Conservation (phyloP, 2,888 invertebrate genomes). For the Dioctria rufipes region DNA sequence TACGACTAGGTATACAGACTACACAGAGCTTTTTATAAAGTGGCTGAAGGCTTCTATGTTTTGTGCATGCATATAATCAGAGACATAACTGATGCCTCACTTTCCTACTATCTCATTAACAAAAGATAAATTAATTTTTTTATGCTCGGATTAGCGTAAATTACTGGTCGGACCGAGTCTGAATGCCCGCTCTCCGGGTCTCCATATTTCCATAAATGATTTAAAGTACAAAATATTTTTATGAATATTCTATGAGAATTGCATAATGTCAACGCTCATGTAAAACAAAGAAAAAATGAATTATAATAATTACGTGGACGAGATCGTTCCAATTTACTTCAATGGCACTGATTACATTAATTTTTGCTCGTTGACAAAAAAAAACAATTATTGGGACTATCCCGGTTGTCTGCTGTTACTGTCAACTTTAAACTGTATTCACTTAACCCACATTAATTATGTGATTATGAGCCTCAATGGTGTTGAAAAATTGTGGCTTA, state of each 20-base stretch:
- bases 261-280: neutral
- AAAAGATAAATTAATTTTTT: constrained; percentile 32
- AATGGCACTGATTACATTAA: constrained; percentile 6
- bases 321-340: constrained; percentile 36
- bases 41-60: neutral
- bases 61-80: neutral
- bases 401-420: neutral
- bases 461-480: too few species aligned
- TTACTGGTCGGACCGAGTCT: constrained; percentile 12
- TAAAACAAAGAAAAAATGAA: neutral
- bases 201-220: constrained; percentile 15
- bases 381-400: neutral
- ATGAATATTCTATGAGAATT: constrained; percentile 30
- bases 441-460: too few species aligned
- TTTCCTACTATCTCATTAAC: constrained; percentile 1
- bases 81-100: constrained; percentile 2
- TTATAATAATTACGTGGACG: neutral
- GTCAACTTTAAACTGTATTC: too few species aligned
- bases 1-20: too few species aligned
- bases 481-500: too few species aligned
- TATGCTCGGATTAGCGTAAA: constrained; percentile 27
- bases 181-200: neutral
- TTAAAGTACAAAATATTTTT: constrained; percentile 9
- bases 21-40: too few species aligned
- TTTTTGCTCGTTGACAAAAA: constrained; percentile 4